Evolutionary conservation across 2,888 invertebrate species (phyloP), one percentile per base, ranked within the genome.

Genomic region (Oligia strigilis): DNA sequence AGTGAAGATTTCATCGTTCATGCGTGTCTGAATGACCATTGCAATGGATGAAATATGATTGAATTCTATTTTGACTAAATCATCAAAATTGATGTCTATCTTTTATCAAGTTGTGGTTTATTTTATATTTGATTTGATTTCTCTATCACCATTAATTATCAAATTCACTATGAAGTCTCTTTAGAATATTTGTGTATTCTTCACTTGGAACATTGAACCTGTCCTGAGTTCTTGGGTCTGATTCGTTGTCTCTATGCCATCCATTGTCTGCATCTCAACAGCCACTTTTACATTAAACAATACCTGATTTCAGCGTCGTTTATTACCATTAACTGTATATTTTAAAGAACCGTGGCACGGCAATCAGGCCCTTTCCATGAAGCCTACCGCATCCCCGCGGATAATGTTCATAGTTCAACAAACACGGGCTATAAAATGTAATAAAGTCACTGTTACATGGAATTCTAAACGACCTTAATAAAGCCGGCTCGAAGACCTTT

Each of bases 401-500:
- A 84, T 86, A 77, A 88, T 87, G 79, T 87, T 49, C 78, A 70
- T 81, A 73, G 65, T 73, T 77, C 70, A 80, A 83, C 70, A 86
- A 87, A 87, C 78, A 78, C 80, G 84, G 81, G 71, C 85, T 76
- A 83, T 88, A 84, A 82, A 78, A 86, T 83, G 67, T 85, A 78
- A 79, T 84, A 84, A 84, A 81, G 71, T 65, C 58, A 78, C 76
- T 75, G 72, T 85, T 82, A 87, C 79, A 82, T 77, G 75, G 80
- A 84, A 84, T 82, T 87, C 80, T 85, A 83, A 88, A 86, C 76
- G 87, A 86, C 85, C 78, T 82, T 90, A 90, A 89, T 90, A 89
- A 90, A 88, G 78, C 86, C 71, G 74, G 65, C 85, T 88, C 77
- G 77, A 84, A 83, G 89, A 91, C 90, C 90, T 92, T 91, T 92